Evolutionary conservation across 2,797 vertebrate genomes (phyloP).

Genomic region (Coranthus polyacanthus): DNA sequence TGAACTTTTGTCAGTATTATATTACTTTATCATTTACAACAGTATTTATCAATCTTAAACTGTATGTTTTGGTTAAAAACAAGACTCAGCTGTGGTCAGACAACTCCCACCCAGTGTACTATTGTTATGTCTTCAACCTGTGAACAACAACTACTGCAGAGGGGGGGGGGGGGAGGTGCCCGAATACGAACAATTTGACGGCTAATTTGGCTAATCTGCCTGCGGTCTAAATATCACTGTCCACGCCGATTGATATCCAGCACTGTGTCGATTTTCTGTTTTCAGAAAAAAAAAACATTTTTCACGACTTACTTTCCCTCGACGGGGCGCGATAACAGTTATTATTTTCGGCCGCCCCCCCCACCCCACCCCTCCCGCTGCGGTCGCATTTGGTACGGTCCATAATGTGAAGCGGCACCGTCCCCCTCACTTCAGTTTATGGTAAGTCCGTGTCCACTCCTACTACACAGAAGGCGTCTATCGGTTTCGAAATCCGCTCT

Average conservation of each 20-base stretch:
- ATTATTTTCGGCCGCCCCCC: neutral
- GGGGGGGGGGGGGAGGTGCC: constrained; percentile 65
- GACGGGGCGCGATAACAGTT: neutral
- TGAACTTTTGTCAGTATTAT: too few relatives aligned
- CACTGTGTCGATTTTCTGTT: fast-evolving
- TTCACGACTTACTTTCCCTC: fast-evolving
- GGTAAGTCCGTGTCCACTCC: constrained; percentile 47
- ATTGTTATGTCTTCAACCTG: constrained; percentile 63
- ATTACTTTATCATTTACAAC: too few relatives aligned
- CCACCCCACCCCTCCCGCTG: constrained; percentile 32
- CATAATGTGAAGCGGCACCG: constrained; percentile 71
- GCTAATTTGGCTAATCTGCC: fast-evolving
- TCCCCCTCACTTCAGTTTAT: constrained; percentile 66
- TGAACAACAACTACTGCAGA: constrained; percentile 66
- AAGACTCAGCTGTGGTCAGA: constrained; percentile 17
- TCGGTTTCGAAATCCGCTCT: constrained; percentile 23
- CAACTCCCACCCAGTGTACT: constrained; percentile 59
- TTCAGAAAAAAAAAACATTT: fast-evolving
- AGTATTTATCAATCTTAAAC: too few relatives aligned
- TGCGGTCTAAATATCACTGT: fast-evolving
- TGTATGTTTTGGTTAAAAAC: constrained; percentile 17
- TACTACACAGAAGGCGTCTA: neutral
- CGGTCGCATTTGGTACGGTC: constrained; percentile 77
- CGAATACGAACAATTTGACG: neutral
- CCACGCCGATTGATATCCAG: fast-evolving